Evolutionary conservation across 2,797 vertebrate species (phyloP).

Genomic region (Anguilla megastoma): DNA sequence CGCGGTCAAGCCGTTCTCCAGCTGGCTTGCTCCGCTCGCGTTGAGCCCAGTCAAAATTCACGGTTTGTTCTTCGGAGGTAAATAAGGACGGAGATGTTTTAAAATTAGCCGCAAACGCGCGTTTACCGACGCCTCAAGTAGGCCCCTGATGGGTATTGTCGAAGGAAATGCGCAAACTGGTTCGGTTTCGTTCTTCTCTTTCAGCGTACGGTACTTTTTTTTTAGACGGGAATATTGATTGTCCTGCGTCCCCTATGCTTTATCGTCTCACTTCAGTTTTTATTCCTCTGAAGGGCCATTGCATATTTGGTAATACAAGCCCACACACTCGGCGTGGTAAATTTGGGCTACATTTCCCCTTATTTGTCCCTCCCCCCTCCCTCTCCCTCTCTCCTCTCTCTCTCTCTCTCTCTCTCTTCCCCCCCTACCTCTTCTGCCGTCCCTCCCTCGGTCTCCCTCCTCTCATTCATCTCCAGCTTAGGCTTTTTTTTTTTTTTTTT

Average conservation of each 20-base stretch:
- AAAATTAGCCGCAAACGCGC: neutral
- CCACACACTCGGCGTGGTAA: conserved; percentile 65
- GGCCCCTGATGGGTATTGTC: neutral
- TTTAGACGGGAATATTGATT: neutral
- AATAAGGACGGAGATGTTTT: neutral
- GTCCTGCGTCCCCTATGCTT: neutral
- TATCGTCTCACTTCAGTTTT: neutral
- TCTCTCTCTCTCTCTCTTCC: neutral
- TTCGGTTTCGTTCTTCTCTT: neutral
- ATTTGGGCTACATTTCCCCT: conserved; percentile 64
- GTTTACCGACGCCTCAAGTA: neutral
- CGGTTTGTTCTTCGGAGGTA: neutral
- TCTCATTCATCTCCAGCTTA: neutral
- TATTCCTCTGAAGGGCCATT: neutral
- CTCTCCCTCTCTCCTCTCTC: too few relatives aligned
- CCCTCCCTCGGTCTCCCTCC: conserved; percentile 57
- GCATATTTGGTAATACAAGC: conserved; percentile 38
- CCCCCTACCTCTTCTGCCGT: neutral
- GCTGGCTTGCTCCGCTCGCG: too few relatives aligned
- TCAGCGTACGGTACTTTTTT: neutral
- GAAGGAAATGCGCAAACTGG: neutral
- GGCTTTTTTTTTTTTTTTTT: conserved; percentile 42
- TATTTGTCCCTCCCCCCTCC: neutral
- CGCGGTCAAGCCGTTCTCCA: too few relatives aligned
- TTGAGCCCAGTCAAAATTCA: neutral